These are phyloP conservation scores for Echinarachnius parma DNA, from an alignment of 53 echinoderm and acorn worm genomes.

Conservation along the genomic window DNA sequence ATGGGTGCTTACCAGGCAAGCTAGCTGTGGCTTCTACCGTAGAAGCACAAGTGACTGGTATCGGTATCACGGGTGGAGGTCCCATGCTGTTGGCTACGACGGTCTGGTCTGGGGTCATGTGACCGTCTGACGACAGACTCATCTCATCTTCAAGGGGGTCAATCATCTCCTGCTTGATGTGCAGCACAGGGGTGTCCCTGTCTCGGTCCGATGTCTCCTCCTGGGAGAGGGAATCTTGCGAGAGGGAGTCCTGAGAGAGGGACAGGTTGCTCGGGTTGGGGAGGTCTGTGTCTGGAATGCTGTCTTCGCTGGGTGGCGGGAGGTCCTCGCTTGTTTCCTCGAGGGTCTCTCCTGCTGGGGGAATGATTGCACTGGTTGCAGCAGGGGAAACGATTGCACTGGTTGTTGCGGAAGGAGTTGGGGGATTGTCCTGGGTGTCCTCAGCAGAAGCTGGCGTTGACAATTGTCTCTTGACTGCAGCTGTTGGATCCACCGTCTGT, in stretches of 20 bases:
- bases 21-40: slow-evolving; percentile 15
- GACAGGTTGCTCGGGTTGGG: slow-evolving; percentile 1
- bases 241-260: slow-evolving; percentile 22
- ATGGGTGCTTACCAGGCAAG: slow-evolving; percentile 35
- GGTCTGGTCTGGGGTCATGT: not conserved
- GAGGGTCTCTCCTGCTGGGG: not conserved
- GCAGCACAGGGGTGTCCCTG: slow-evolving; percentile 26
- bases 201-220: not conserved
- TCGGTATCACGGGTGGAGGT: not conserved
- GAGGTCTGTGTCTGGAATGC: not conserved
- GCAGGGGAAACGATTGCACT: not conserved
- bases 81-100: not conserved
- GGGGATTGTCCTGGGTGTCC: slow-evolving; percentile 1
- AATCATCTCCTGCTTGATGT: slow-evolving; percentile 37
- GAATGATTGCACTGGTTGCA: slow-evolving; percentile 4
- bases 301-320: slow-evolving; percentile 11
- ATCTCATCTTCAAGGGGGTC: slow-evolving; percentile 36
- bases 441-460: not conserved
- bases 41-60: slow-evolving; percentile 8
- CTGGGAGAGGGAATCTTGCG: not conserved
- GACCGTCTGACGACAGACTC: not conserved
- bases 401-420: not conserved
- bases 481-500: slow-evolving; percentile 33
- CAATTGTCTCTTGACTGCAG: not conserved
- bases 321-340: slow-evolving; percentile 4